Evolutionary conservation across 2,797 vertebrate genomes (phyloP), one percentile per base, ranked within the genome.

Genomic region (Ptychadena robeensis): DNA sequence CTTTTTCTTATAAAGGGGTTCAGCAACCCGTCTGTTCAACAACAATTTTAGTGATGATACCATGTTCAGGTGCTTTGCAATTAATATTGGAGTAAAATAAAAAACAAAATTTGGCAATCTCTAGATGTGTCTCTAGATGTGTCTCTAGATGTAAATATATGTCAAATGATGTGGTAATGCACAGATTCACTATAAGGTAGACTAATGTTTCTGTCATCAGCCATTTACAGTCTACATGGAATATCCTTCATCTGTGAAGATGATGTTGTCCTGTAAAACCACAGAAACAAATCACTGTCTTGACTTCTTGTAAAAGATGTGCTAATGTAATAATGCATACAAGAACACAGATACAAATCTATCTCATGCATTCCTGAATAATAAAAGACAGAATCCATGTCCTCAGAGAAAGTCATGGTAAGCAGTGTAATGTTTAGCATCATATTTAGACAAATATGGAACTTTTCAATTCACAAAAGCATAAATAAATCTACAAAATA

Each of bases 161-260:
- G 44, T 31, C 63, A 82, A 25, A 44, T 44, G 34, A 70, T 7
- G 25, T 34, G 12, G 79, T 40, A 80, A 63, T 63, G 68, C n/a
- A 72, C 37, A 65, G 63, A 69, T 61, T 40, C 48, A 53, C 53
- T 34, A 69, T 75, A 28, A 32, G 64, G 59, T 76, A 14, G 37
- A 53, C 65, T 79, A 22, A 25, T 69, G 57, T 69, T 59, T 79
- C 61, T 82, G 70, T 74, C 63, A 74, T 35, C 27, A 27, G 71
- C 31, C 44, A 73, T 81, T 40, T 73, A 81, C n/a, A 28, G 40
- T 72, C 59, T 73, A 65, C 40, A 73, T 59, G 40, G 32, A 81
- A 57, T 30, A 73, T 68, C 32, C 22, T 74, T 48, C 31, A 81
- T 35, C 71, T 67, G 61, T 37, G 44, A 34, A 66, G 40, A 9